Evolutionary conservation across 2,888 invertebrate species (phyloP).

Genomic region (Diadromus collaris): DNA sequence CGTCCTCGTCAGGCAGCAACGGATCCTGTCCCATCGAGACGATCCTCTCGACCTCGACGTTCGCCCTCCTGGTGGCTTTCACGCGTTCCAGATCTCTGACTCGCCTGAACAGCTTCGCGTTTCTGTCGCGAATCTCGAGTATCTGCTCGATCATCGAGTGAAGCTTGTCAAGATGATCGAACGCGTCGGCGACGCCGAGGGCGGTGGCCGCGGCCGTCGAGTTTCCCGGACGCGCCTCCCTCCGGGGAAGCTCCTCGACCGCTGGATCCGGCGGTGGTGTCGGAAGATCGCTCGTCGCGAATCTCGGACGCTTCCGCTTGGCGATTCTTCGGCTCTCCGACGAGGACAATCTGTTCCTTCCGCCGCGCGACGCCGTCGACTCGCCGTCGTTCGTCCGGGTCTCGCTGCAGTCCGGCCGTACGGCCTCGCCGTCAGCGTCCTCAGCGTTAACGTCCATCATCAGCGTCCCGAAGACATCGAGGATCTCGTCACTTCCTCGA

Average conservation of each 20-base stretch:
- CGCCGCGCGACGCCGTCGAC: slow-evolving; percentile 14
- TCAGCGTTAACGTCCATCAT: slow-evolving; percentile 23
- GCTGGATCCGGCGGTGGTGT: slow-evolving; percentile 80
- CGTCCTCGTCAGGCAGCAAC: slow-evolving; percentile 83
- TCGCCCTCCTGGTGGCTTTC: slow-evolving; percentile 84
- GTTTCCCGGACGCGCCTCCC: slow-evolving; percentile 65
- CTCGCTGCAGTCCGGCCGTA: not conserved
- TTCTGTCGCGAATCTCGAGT: slow-evolving; percentile 87
- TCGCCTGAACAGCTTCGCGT: slow-evolving; percentile 85
- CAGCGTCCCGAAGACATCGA: not conserved
- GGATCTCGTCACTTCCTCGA: not conserved
- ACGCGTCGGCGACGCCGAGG: slow-evolving; percentile 84
- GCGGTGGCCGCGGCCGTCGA: slow-evolving; percentile 77
- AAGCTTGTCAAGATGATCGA: slow-evolving; percentile 91
- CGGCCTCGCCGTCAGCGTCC: not conserved
- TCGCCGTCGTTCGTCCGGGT: slow-evolving; percentile 1
- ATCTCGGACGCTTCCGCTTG: slow-evolving; percentile 48
- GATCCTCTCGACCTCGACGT: slow-evolving; percentile 80
- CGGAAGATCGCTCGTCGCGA: slow-evolving; percentile 71
- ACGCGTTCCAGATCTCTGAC: slow-evolving; percentile 88
- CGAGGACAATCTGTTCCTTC: slow-evolving; percentile 15
- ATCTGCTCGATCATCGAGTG: slow-evolving; percentile 90
- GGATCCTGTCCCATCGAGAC: slow-evolving; percentile 69
- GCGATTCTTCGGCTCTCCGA: slow-evolving; percentile 28
- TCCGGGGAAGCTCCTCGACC: slow-evolving; percentile 12